Evolutionary conservation across 2,113 vertebrate species (phyloP), one percentile per base, ranked within the genome.

Genomic region (Acanthochromis polyacanthus): DNA sequence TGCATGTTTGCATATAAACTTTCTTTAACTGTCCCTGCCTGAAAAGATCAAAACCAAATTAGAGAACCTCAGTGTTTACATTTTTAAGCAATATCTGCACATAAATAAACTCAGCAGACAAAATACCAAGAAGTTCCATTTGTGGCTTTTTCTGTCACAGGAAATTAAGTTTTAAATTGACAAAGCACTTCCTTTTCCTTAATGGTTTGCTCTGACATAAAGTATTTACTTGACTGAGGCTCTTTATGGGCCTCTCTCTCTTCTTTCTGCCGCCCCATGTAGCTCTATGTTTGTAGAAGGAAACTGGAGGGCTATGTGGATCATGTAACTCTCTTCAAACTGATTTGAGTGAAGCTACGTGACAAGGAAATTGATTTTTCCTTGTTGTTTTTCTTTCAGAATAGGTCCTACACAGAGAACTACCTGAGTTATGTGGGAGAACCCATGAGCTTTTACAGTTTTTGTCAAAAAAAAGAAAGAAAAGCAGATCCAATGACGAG

Each of bases 281-380:
- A 75, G 77, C 74, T 79, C 75, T 60, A 36, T 87, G 90, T 92
- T 91, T 90, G 61, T 40, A 84, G 64, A 85, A 84, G 91, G 91
- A 91, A 94, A 76, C 61, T 6, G 53, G 3, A 52, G 60, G 81
- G 68, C 63, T 76, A 74, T 58, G 64, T 56, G 86, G 91, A 92
- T 91, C 88, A 72, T 80, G 90, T 90, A 84, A 90, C 86, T 80
- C 83, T 76, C 75, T 90, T 91, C 45, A 80, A 75, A 75, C 82
- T 19, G 71, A 87, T 90, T 82, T 81, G 74, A 78, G 81, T 88
- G 66, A 67, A 82, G 45, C 71, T 63, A 38, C 74, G 46, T 85
- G 86, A 92, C 68, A 60, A 43, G 82, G 81, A 91, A 89, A 92
- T 90, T 38, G 61, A 90, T 88, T 87, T 90, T 75, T 85, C 25